Evolutionary conservation across 2,888 invertebrate genomes (phyloP).

Genomic region (Leptinotarsa rubiginosa): DNA sequence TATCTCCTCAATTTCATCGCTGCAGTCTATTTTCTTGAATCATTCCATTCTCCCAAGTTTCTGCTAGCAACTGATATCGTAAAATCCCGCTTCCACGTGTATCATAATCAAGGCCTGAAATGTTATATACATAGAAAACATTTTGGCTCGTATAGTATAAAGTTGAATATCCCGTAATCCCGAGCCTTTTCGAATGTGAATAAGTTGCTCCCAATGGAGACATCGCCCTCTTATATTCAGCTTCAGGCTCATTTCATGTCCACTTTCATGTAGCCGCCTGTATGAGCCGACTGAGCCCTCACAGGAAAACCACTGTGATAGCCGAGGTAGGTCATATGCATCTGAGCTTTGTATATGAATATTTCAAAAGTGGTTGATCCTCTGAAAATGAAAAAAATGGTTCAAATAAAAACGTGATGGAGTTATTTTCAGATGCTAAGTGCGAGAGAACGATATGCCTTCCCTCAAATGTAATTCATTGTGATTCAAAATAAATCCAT

Average conservation of each 20-base stretch:
- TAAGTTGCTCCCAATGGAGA: slow-evolving; percentile 47
- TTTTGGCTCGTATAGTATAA: slow-evolving; percentile 23
- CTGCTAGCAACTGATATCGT: neutral
- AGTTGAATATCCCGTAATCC: slow-evolving; percentile 33
- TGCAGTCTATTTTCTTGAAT: neutral
- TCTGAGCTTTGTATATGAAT: slow-evolving; percentile 10
- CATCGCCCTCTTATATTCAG: slow-evolving; percentile 53
- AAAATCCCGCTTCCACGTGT: slow-evolving; percentile 3
- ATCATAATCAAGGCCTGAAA: slow-evolving; percentile 9
- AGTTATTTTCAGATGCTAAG: neutral
- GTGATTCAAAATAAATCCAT: too few species aligned
- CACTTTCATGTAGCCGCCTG: slow-evolving; percentile 49
- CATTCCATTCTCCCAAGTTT: neutral
- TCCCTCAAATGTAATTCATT: too few species aligned
- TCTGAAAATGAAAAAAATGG: neutral
- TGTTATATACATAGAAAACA: slow-evolving; percentile 26
- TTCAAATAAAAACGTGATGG: neutral
- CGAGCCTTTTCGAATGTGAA: slow-evolving; percentile 34
- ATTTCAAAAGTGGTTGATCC: neutral
- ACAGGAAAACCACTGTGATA: neutral
- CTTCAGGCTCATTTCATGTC: slow-evolving; percentile 49
- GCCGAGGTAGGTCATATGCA: slow-evolving; percentile 8
- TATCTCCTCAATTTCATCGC: neutral
- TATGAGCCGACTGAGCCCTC: slow-evolving; percentile 28
- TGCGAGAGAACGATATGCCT: too few species aligned